phyloP scores from a whole-genome alignment of 2,888 invertebrate species.

The Papilio protenor region DNA sequence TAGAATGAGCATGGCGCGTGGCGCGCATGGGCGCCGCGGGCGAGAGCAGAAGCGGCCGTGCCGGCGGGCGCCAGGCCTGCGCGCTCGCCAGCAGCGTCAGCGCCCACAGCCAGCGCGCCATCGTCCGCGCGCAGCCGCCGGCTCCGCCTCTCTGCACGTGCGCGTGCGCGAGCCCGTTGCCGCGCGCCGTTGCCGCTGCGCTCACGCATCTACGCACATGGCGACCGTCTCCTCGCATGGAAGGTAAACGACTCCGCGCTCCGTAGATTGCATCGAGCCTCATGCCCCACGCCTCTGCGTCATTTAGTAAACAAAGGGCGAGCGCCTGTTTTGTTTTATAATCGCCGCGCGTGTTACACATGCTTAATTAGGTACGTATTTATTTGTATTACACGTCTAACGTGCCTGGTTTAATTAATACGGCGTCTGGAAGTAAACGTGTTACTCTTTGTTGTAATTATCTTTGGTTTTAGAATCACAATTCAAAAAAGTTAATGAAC shows the following conservation, averaged over 20 bases:
- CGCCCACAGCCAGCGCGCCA: slow-evolving; percentile 77
- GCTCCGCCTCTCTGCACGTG: slow-evolving; percentile 69
- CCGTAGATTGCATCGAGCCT: slow-evolving; percentile 76
- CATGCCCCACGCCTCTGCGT: slow-evolving; percentile 76
- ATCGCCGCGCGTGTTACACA: slow-evolving; percentile 62
- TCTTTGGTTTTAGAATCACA: slow-evolving; percentile 13
- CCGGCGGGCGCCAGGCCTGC: slow-evolving; percentile 51
- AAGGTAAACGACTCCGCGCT: slow-evolving; percentile 82
- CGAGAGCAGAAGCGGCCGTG: slow-evolving; percentile 47
- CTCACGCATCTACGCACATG: slow-evolving; percentile 80
- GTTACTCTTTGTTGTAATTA: slow-evolving; percentile 9
- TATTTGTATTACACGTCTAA: slow-evolving; percentile 38
- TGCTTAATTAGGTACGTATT: slow-evolving; percentile 48
- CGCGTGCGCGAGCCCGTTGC: slow-evolving; percentile 59
- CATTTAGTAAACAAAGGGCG: slow-evolving; percentile 83
- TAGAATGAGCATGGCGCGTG: slow-evolving; percentile 57
- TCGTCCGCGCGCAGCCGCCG: slow-evolving; percentile 78
- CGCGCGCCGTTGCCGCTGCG: slow-evolving; percentile 59
- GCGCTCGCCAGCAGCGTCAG: slow-evolving; percentile 65
- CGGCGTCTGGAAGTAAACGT: background rate
- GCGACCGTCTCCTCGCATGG: slow-evolving; percentile 79
- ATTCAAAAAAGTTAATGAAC: slow-evolving; percentile 21
- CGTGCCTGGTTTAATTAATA: slow-evolving; percentile 31
- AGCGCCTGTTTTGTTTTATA: slow-evolving; percentile 68
- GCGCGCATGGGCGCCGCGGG: slow-evolving; percentile 50